phyloP scores from a whole-genome alignment of 1,140 invertebrate species.

The Dreissena rostriformis region DNA sequence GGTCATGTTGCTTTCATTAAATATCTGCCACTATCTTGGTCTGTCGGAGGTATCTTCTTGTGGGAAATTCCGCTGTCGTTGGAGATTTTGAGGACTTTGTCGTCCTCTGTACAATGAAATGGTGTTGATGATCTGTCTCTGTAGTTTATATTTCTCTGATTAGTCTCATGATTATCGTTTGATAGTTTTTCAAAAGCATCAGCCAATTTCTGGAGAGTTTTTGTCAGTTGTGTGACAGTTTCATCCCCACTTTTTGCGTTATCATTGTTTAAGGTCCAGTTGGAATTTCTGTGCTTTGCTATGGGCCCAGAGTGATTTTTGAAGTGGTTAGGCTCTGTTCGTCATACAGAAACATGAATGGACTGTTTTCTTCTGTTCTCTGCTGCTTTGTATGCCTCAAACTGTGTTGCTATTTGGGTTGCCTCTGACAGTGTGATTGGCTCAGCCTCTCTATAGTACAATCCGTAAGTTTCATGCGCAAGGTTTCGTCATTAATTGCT shows the following conservation, averaged over 20 bases:
- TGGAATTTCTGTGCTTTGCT: background rate
- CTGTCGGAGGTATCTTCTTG: background rate
- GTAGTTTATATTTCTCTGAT: too few species aligned
- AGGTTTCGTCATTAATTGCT: background rate
- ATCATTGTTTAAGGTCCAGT: background rate
- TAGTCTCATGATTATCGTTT: background rate
- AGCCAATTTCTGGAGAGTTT: background rate
- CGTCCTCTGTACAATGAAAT: background rate
- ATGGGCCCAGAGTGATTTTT: background rate
- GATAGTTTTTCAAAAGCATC: background rate
- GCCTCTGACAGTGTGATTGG: background rate
- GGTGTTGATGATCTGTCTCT: background rate
- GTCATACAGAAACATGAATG: background rate
- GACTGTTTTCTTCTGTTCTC: background rate
- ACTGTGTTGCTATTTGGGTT: background rate
- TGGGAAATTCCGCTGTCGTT: background rate
- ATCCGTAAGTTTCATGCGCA: background rate
- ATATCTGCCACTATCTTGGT: background rate
- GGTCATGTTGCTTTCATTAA: background rate
- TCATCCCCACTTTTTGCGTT: background rate
- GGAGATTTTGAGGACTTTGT: background rate
- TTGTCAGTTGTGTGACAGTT: background rate
- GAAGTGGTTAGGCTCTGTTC: background rate
- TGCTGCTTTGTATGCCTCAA: background rate
- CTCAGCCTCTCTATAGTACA: background rate